Evolutionary conservation across 2,797 vertebrate species (phyloP).

Genomic region (Myotis vivesi): DNA sequence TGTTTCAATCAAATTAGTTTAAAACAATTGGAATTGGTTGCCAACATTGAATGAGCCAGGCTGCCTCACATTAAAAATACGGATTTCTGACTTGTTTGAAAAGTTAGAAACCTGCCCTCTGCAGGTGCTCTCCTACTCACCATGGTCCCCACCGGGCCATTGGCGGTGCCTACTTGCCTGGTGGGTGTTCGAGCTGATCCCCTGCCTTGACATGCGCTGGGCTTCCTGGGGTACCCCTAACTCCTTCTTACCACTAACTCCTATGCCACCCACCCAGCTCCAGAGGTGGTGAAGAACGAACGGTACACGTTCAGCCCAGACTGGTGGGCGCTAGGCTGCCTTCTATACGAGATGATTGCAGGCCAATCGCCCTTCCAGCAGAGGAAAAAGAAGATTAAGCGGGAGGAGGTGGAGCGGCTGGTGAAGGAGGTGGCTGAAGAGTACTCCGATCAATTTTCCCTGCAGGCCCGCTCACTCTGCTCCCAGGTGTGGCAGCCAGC

Average conservation of each 20-base stretch:
- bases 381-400: conserved; percentile 97
- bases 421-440: conserved; percentile 95
- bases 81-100: background rate
- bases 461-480: conserved; percentile 92
- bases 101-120: background rate
- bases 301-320: conserved; percentile 97
- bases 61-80: background rate
- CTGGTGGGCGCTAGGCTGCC: conserved; percentile 98
- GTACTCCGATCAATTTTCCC: conserved; percentile 93
- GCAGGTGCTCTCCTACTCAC: background rate
- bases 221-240: background rate
- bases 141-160: background rate
- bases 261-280: conserved; percentile 84
- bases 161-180: background rate
- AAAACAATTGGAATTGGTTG: conserved; percentile 30
- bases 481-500: conserved; percentile 86
- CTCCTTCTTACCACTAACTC: background rate
- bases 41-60: conserved; percentile 10
- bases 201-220: background rate
- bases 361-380: conserved; percentile 99
- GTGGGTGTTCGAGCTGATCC: background rate
- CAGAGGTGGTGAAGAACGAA: conserved; percentile 97
- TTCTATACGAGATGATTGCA: conserved; percentile 98
- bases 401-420: conserved; percentile 96
- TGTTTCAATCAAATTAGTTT: conserved; percentile 27